Conservation (phyloP, 2,888 invertebrate species). For the Stratiomys singularior region DNA sequence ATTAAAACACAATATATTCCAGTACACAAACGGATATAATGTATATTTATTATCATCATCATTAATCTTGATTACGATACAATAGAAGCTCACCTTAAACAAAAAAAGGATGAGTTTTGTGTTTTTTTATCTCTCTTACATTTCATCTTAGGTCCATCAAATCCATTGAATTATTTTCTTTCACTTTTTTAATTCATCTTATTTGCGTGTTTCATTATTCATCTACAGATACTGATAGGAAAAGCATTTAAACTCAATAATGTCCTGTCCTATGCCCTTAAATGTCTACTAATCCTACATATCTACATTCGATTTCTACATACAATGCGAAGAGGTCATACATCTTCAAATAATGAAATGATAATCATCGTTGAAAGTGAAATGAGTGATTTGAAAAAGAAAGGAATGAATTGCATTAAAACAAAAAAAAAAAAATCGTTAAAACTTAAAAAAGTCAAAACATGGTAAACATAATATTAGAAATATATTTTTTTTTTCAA, state of each 20-base stretch:
- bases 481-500: not conserved
- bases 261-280: slow-evolving; percentile 10
- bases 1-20: slow-evolving; percentile 2
- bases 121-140: slow-evolving; percentile 5
- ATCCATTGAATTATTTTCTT: slow-evolving; percentile 22
- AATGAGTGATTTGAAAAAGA: no score
- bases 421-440: no score
- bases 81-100: slow-evolving; percentile 20
- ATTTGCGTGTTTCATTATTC: not conserved
- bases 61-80: slow-evolving; percentile 11
- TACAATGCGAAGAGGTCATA: not conserved
- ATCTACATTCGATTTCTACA: slow-evolving; percentile 2
- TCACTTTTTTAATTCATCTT: not conserved
- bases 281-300: not conserved
- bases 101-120: slow-evolving; percentile 25
- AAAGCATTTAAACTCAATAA: slow-evolving; percentile 21
- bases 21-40: slow-evolving; percentile 39
- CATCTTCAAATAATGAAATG: no score
- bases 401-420: no score
- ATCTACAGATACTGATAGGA: slow-evolving; percentile 17
- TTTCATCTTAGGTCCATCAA: slow-evolving; percentile 38
- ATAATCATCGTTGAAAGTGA: no score
- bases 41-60: slow-evolving; percentile 32
- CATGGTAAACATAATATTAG: no score
- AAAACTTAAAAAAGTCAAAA: no score